Evolutionary conservation across 1,140 invertebrate genomes (phyloP).

Genomic region (Portunus trituberculatus): DNA sequence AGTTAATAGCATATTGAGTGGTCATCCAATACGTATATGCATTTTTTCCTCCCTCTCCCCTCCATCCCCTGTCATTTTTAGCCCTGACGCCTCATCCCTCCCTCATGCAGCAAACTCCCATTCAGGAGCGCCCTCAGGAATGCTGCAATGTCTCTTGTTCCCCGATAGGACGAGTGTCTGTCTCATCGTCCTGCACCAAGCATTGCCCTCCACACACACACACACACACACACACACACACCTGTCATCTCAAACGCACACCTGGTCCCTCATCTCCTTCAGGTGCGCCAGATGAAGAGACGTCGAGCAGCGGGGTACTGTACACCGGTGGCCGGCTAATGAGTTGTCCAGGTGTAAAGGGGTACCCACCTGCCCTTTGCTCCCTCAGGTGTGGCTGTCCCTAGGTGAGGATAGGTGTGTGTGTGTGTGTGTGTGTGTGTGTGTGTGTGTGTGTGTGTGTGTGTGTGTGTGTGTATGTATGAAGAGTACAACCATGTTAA

Average conservation of each 20-base stretch:
- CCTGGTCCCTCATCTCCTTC: no score
- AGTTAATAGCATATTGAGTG: background rate
- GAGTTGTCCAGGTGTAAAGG: background rate
- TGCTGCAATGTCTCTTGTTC: background rate
- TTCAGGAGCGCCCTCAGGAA: background rate
- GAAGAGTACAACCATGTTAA: background rate
- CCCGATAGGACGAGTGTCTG: background rate
- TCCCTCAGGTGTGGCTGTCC: background rate
- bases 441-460: constrained; percentile 20
- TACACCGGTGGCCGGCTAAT: background rate
- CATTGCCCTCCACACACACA: background rate
- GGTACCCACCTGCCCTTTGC: background rate
- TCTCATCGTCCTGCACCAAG: background rate
- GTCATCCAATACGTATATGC: background rate
- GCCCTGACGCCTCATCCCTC: background rate
- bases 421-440: background rate
- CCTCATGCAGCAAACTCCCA: background rate
- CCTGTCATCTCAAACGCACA: background rate
- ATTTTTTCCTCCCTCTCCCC: background rate
- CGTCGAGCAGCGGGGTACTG: background rate
- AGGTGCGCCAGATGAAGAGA: background rate
- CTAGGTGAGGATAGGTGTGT: background rate
- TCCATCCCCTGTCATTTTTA: background rate
- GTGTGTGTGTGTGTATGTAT: background rate
- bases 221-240: constrained; percentile 20